These are phyloP conservation scores for Ophonus ardosiacus DNA, from an alignment of 2,888 invertebrate genomes.

Conservation along the genomic window DNA sequence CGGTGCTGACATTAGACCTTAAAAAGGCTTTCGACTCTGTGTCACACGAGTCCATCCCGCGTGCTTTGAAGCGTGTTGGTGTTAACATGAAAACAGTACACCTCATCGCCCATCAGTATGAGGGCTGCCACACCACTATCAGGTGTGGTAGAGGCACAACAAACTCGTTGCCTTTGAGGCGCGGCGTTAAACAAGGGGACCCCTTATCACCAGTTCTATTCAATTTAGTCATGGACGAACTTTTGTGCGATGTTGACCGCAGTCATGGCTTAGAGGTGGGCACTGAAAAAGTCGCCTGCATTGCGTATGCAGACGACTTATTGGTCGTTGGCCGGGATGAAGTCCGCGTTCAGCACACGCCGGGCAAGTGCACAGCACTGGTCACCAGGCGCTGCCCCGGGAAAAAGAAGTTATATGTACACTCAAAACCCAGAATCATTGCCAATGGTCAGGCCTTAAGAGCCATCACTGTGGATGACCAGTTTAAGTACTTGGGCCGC, in stretches of 20 bases:
- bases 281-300: too few relatives aligned
- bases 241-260: neutral
- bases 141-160: neutral
- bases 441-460: neutral
- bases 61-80: neutral
- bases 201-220: neutral
- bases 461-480: neutral
- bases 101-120: neutral
- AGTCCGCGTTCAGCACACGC: neutral
- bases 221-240: neutral
- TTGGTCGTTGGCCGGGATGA: neutral
- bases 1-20: neutral
- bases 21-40: constrained; percentile 10
- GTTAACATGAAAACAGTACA: neutral
- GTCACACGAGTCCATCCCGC: neutral
- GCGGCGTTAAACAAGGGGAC: constrained; percentile 19
- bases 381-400: constrained; percentile 40
- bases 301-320: constrained; percentile 13
- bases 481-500: neutral
- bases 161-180: neutral
- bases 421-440: neutral
- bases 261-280: too few relatives aligned
- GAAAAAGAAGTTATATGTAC: constrained; percentile 39
- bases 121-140: neutral
- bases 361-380: constrained; percentile 43